Base-by-base conservation (phyloP, 1,140 invertebrate genomes). In the Trachelipus rathkii region DNA sequence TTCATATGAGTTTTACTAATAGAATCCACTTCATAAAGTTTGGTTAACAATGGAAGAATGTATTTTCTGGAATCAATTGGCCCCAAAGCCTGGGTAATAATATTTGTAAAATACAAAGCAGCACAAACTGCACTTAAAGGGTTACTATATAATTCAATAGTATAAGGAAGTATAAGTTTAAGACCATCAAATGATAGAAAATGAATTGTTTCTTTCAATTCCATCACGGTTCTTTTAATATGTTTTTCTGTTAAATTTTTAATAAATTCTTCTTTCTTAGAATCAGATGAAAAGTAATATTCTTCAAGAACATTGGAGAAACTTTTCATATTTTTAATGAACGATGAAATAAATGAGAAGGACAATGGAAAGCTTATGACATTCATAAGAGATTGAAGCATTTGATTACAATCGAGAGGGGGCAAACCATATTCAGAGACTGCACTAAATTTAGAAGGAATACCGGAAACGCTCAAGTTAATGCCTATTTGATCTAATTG, bases 161-260 rank as follows among this genome's bases (percentile, higher is more conserved):
- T 73, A 75, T 81, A 76, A 53, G 77, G 78, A 74, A 73, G 73
- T 74, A 81, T 67, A 60, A 79, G 82, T 60, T 77, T 89, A 15
- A 92, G 84, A 33, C 89, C 88, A 67, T 91, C 88, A 45, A 78
- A 44, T 3, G 81, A 80, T n/a, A 86, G 85, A 53, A 85, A 87
- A 11, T 73, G 72, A 45, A 88, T 85, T 44, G 89, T 85, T 60
- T 89, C 79, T 21, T 84, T 87, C 0, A 92, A 83, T 83, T 92
- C 89, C n/a, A 88, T 88, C 0, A 89, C 89, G 73, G 91, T 91
- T 0, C 89, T 87, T 84, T 92, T 91, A 0, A 94, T 90, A 85
- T 93, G 92, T 66, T 91, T 91, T 84, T 93, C 92, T 24, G 90
- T 91, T 23, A 93, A 90, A 84, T 90, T 92, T 75, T 90, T 89